phyloP scores from a whole-genome alignment of 1,140 invertebrate genomes.

The Macrocentrus cingulum region DNA sequence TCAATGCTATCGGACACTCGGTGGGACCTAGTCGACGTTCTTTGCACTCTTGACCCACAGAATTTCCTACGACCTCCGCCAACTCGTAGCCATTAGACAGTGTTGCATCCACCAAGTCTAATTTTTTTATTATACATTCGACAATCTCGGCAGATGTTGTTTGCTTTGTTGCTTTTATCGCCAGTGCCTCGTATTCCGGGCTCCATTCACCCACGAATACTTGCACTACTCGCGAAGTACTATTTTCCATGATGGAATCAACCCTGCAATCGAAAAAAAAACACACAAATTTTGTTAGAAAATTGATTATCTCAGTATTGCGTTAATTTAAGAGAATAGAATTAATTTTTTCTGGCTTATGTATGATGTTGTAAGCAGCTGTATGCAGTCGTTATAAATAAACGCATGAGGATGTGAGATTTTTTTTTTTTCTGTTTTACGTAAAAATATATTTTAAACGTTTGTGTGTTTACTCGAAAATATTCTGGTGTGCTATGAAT shows the following conservation, averaged over 20 bases:
- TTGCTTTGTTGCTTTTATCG: constrained; percentile 89
- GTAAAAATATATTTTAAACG: constrained; percentile 13
- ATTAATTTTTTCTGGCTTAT: constrained; percentile 8
- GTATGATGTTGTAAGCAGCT: constrained; percentile 26
- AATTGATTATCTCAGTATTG: not conserved
- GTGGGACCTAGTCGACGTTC: constrained; percentile 81
- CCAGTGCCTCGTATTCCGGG: constrained; percentile 85
- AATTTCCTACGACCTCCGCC: constrained; percentile 85
- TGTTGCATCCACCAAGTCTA: constrained; percentile 69
- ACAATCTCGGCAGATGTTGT: constrained; percentile 89
- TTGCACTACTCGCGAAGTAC: constrained; percentile 62
- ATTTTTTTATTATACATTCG: constrained; percentile 78
- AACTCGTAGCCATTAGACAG: constrained; percentile 78
- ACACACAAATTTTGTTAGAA: not conserved
- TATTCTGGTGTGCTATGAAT: constrained; percentile 6
- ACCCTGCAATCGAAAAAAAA: constrained; percentile 38
- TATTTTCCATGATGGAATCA: constrained; percentile 52
- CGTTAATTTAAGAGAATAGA: not conserved
- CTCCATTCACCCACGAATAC: constrained; percentile 90
- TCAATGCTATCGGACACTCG: constrained; percentile 89
- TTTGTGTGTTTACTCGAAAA: not conserved
- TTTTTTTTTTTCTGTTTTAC: not conserved
- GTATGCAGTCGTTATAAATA: constrained; percentile 27
- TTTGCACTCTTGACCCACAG: constrained; percentile 85
- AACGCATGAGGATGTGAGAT: not conserved